These are phyloP conservation scores for Fopius arisanus DNA, from an alignment of 1,140 invertebrate genomes.

Conservation along the genomic window DNA sequence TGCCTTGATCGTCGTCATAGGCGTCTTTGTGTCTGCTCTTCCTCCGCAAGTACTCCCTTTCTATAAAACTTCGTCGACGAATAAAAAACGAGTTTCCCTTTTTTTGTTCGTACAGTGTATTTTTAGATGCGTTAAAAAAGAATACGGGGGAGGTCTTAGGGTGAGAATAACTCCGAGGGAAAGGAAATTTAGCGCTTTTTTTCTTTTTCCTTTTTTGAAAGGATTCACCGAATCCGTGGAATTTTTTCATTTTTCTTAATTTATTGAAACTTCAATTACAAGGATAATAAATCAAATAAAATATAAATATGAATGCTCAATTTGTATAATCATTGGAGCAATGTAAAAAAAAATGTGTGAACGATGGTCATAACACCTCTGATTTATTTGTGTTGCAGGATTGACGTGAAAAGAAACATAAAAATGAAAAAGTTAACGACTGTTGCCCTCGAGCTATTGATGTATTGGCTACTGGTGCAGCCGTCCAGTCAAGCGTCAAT, in stretches of 20 bases:
- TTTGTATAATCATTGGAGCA: no score
- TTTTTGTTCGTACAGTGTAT: neutral
- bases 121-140: conserved; percentile 9
- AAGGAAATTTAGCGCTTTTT: neutral
- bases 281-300: no score
- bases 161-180: neutral
- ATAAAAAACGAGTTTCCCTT: neutral
- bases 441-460: conserved; percentile 36
- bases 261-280: no score
- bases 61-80: neutral
- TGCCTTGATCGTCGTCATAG: conserved; percentile 10
- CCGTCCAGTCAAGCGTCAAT: conserved; percentile 36
- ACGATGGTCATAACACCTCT: neutral
- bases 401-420: neutral
- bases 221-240: neutral
- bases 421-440: conserved; percentile 31
- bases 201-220: neutral
- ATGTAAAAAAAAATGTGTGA: neutral
- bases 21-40: conserved; percentile 17
- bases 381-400: conserved; percentile 24
- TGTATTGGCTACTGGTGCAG: conserved; percentile 38
- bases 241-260: neutral
- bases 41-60: conserved; percentile 1
- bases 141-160: neutral
- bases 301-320: no score